Evolutionary conservation across 2,113 vertebrate species (phyloP), one percentile per base, ranked within the genome.

Genomic region (Sigmodon hispidus): DNA sequence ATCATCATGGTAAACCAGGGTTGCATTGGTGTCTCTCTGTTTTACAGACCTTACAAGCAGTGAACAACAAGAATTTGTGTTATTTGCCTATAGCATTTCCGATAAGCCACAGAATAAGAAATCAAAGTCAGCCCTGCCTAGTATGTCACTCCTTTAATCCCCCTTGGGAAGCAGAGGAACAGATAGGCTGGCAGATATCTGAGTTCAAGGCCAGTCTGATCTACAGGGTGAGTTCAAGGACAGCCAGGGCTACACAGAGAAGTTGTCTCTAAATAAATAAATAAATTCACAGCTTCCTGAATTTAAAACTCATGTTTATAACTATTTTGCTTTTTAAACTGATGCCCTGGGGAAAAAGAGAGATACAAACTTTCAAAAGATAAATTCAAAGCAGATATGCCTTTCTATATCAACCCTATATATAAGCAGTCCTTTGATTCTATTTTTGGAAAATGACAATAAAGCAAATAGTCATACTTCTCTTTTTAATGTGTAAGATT

Each of bases 31-130:
- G 83, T 80, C 31, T 80, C 31, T 95, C 61, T 77, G 65, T 55
- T 73, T 79, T 65, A 87, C 40, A 87, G 48, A 83, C n/a, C 48
- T 83, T 52, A 52, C 95, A 91, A 92, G 24, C 55, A 86, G 13
- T 31, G 36, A 52, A 31, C 57, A 65, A 0, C 29, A 24, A 88
- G 48, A 85, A 19, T 87, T 84, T 70, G 75, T 93, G 75, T 50
- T 50, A 13, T 77, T 93, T 96, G 31, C 55, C 40, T 75, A 73
- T 19, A 5, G 26, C 31, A 52, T 5, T 89, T 40, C 26, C 81
- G 67, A n/a, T 45, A 73, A 77, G 10, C 26, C 90, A 9, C 24
- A 93, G n/a, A 87, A 76, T 50, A 50, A 73, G 57, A 59, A 94
- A 80, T 91, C 48, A 89, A 77, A 86, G 40, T 31, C 80, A 63